Conservation (phyloP, 2,113 vertebrate species). For the Vulpes lagopus region DNA sequence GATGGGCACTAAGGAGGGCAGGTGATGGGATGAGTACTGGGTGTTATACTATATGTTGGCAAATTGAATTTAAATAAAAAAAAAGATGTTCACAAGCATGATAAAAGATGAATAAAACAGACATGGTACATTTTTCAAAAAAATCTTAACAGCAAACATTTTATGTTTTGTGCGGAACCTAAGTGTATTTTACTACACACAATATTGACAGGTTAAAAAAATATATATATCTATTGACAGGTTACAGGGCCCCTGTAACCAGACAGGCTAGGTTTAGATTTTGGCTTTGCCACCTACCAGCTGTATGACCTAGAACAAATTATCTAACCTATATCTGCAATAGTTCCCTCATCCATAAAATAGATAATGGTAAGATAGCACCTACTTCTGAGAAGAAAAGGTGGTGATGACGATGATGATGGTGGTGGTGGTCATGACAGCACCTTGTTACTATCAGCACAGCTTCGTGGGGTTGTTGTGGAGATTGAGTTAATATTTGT, state of each 20-base stretch:
- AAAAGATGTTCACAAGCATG: not conserved
- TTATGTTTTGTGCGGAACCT: not conserved
- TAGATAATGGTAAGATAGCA: not conserved
- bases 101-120: not conserved
- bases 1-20: too few species aligned
- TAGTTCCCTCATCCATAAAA: not conserved
- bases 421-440: not conserved
- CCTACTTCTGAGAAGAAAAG: not conserved
- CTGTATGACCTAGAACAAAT: not conserved
- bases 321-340: not conserved
- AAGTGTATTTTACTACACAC: not conserved
- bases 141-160: not conserved
- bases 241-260: not conserved
- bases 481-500: not conserved
- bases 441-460: not conserved
- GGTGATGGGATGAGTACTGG: too few species aligned
- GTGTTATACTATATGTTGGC: too few species aligned
- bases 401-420: not conserved
- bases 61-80: too few species aligned
- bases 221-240: not conserved
- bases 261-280: not conserved
- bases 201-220: not conserved
- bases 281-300: not conserved
- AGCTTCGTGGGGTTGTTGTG: not conserved
- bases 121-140: not conserved